These are phyloP conservation scores for Origma solitaria DNA, from an alignment of 2,113 vertebrate genomes.

Conservation along the genomic window DNA sequence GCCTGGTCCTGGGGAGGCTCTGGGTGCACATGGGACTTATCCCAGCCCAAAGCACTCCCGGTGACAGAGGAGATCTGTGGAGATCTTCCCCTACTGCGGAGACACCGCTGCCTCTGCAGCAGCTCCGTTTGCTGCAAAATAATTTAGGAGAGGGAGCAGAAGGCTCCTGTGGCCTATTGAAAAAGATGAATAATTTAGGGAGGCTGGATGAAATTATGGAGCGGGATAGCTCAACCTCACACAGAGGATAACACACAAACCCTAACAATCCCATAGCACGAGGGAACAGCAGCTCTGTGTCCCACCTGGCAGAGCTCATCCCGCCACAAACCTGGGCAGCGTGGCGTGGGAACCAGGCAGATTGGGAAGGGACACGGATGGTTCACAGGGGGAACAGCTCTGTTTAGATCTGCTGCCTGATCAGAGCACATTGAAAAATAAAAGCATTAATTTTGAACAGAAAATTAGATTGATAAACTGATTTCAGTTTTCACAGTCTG, in stretches of 20 bases:
- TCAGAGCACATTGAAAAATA: neutral
- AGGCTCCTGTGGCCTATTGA: neutral
- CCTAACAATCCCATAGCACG: accelerated
- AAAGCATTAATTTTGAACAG: neutral
- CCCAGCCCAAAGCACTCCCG: neutral
- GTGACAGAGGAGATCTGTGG: neutral
- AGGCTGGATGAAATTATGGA: neutral
- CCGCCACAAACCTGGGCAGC: accelerated
- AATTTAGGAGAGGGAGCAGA: neutral
- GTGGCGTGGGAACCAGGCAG: accelerated
- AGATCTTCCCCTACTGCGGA: neutral
- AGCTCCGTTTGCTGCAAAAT: neutral
- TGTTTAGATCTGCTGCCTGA: neutral
- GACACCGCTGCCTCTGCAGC: neutral
- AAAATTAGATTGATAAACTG: neutral
- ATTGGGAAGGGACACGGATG: accelerated
- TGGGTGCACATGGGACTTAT: accelerated
- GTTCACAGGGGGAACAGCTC: accelerated
- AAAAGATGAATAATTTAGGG: neutral
- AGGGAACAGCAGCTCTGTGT: neutral
- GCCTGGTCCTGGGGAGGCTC: neutral
- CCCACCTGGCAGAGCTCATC: neutral
- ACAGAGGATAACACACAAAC: neutral
- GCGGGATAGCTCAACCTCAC: neutral
- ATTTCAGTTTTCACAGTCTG: neutral